Base-by-base conservation (phyloP, 2,113 vertebrate genomes). In the Pelobates fuscus region DNA sequence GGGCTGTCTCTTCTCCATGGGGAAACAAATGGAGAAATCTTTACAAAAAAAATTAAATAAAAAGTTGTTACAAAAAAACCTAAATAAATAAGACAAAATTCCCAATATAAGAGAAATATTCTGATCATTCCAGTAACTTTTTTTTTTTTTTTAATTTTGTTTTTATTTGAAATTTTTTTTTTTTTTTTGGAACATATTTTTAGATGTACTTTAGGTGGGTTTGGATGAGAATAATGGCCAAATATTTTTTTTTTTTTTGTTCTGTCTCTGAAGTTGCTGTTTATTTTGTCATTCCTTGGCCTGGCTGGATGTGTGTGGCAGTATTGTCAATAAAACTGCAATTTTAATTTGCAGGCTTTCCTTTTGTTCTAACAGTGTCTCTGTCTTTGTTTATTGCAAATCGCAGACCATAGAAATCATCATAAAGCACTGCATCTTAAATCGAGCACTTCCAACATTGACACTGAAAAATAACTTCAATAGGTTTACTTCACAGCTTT, bases 91-190 rank as follows among this genome's bases (percentile, higher is more conserved):
- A 91, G 73, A 88, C 87, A 86, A 88, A 84, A 80, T 83, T 81
- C 67, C 62, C 62, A 57, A 87, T 83, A 77, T 68, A 77, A 77
- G 55, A 74, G 65, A 74, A 74, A 74, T 74, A 89, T 84, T 86
- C 86, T 87, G 89, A 95, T 94, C 95, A 96, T 98, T 98, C 95
- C 96, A 98, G 92, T 95, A 94, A 94, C 88, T 88, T 89, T 89
- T 72, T 52, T 14, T 58, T 46, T 58, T 54, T 67, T 44, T 37
- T 60, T 61, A 37, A n/a, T n/a, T n/a, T n/a, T n/a, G n/a, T n/a
- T n/a, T n/a, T n/a, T n/a, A n/a, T 24, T 57, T 41, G 37, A 41
- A 41, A 2, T n/a, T n/a, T n/a, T n/a, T n/a, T n/a, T 57, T 25
- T 25, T 23, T 37, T 37, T 63, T 84, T 88, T 90, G 88, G 92